Conservation (phyloP, 2,797 vertebrate genomes). For the Hemitrygon akajei region DNA sequence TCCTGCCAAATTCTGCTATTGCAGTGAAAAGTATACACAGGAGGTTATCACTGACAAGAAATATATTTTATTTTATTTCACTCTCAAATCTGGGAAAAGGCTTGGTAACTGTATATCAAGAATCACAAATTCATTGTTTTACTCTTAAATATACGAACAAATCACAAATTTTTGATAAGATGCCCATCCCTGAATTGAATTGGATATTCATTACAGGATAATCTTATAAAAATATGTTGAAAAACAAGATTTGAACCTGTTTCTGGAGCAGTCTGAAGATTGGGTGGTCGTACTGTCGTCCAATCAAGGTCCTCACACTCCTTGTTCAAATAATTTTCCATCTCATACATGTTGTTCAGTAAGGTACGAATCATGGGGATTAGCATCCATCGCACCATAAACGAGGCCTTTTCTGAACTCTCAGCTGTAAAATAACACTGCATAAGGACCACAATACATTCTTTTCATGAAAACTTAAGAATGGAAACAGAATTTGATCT, state of each 20-base stretch:
- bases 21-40: background rate
- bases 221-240: background rate
- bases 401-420: conserved; percentile 53
- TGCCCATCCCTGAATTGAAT: background rate
- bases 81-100: background rate
- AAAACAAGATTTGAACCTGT: conserved; percentile 52
- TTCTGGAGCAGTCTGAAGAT: conserved; percentile 58
- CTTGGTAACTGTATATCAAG: background rate
- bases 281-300: conserved; percentile 68
- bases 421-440: conserved; percentile 50
- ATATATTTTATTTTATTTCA: background rate
- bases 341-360: conserved; percentile 69
- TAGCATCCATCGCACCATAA: conserved; percentile 60
- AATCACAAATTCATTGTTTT: background rate
- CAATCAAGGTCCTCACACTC: conserved; percentile 59
- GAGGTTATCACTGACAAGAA: background rate
- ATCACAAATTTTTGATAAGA: background rate
- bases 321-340: conserved; percentile 61
- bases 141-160: background rate
- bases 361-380: conserved; percentile 65
- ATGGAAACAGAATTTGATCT: too few relatives aligned
- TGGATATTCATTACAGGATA: background rate
- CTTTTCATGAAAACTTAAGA: background rate
- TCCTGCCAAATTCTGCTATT: background rate
- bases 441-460: background rate